Evolutionary conservation across 2,797 vertebrate genomes (phyloP), one percentile per base, ranked within the genome.

Genomic region (Spinibarbus caldwelli): DNA sequence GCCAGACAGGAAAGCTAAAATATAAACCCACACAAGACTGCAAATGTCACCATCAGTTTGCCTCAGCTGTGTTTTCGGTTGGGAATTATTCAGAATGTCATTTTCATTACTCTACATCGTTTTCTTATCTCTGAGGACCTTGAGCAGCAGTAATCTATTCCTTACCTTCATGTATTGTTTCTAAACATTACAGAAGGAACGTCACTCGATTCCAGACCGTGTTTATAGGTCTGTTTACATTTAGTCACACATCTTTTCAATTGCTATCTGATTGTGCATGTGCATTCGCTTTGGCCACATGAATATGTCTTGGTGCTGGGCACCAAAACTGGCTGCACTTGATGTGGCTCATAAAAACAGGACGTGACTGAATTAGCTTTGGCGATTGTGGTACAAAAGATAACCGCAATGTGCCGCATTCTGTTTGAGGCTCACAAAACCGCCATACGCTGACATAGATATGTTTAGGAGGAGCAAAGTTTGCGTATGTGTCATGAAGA

Each of bases 1-100:
- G 17, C 64, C 26, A 45, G 49, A 72, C 70, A 26, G 12, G 11
- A 4, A 71, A 62, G 76, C 54, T 79, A 21, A 59, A 78, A 77
- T 47, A 59, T 45, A n/a, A 64, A 49, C 29, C 43, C 78, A 54
- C 72, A 84, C 31, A 52, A 38, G 49, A n/a, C 76, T 19, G 52
- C 54, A 72, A 59, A 79, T 79, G 41, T 79, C 49, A 85, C 66
- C 26, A 34, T 85, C 9, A n/a, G n/a, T n/a, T n/a, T n/a, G n/a
- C n/a, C n/a, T n/a, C n/a, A 54, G 73, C 47, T 26, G n/a, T 49
- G 29, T 47, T 54, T 79, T 71, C 52, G 0, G 71, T 41, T 49
- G 68, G 54, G 77, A 85, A 80, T 49, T 23, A 62, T 45, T 34
- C 52, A 11, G 36, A 82, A 45, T 59, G 52, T 45, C 47, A 34